These are phyloP conservation scores for Sarcophaga peregrina DNA, from an alignment of 1,140 invertebrate genomes.

Conservation along the genomic window DNA sequence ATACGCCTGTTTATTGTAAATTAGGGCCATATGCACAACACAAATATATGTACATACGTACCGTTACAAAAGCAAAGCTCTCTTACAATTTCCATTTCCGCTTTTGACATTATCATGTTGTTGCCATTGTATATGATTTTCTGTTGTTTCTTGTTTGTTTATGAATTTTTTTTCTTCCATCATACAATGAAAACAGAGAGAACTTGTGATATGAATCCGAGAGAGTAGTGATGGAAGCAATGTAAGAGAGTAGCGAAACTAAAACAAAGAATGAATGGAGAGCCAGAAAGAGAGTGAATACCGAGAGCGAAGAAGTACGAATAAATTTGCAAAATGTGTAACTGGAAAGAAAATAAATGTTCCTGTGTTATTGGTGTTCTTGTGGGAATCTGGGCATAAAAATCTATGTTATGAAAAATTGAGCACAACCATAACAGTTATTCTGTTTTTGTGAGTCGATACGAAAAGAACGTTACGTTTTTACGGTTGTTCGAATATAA, in stretches of 20 bases:
- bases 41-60: background rate
- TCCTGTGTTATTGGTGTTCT: too few species aligned
- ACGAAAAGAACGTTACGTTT: conserved; percentile 32
- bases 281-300: background rate
- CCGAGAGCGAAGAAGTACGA: background rate
- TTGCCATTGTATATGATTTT: background rate
- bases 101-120: background rate
- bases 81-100: conserved; percentile 16
- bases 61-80: background rate
- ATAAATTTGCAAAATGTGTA: conserved; percentile 34
- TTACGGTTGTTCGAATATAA: conserved; percentile 25
- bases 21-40: background rate
- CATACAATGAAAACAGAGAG: conserved; percentile 18
- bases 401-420: conserved; percentile 28
- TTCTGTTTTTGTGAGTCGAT: conserved; percentile 38
- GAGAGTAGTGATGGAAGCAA: background rate
- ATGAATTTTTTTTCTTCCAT: background rate
- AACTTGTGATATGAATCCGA: background rate
- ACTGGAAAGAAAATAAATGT: conserved; percentile 32
- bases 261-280: background rate
- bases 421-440: conserved; percentile 36
- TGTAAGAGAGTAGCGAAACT: background rate
- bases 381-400: conserved; percentile 36
- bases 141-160: background rate
- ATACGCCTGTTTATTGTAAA: background rate